Conservation (phyloP, 1,140 invertebrate species). For the Aradophagus sp. region DNA sequence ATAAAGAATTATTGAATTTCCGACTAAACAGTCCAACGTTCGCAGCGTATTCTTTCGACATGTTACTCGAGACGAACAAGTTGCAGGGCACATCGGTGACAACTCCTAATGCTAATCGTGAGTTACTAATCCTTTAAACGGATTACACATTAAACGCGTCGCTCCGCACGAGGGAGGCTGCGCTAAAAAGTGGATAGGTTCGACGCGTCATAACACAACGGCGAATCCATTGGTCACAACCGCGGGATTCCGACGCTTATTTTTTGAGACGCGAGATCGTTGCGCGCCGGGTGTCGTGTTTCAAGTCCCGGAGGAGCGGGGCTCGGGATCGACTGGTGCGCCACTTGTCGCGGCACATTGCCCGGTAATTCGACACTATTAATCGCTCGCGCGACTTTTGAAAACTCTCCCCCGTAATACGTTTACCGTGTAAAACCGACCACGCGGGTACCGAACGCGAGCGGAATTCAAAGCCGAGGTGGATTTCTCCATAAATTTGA, state of each 20-base stretch:
- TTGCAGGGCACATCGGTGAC: conserved; percentile 64
- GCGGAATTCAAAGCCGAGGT: conserved; percentile 10
- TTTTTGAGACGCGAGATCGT: conserved; percentile 10
- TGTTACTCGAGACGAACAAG: conserved; percentile 45
- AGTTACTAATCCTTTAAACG: conserved; percentile 74
- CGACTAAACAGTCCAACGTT: too few species aligned
- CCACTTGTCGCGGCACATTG: conserved; percentile 33
- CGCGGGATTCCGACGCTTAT: conserved; percentile 36
- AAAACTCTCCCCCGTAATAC: conserved; percentile 27
- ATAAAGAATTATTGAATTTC: too few species aligned
- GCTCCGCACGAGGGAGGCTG: conserved; percentile 32
- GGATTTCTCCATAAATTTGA: conserved; percentile 41
- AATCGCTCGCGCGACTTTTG: conserved; percentile 21
- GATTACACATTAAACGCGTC: conserved; percentile 74
- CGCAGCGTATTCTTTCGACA: conserved; percentile 3
- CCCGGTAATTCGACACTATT: conserved; percentile 32
- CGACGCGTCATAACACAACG: conserved; percentile 37
- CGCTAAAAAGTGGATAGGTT: conserved; percentile 25
- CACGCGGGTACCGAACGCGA: neutral
- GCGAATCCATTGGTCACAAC: conserved; percentile 17
- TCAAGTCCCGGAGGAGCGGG: conserved; percentile 29
- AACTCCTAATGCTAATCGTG: conserved; percentile 69
- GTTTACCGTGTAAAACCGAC: conserved; percentile 34
- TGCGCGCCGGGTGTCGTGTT: conserved; percentile 41
- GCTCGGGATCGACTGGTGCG: conserved; percentile 4